Percentiles rank a stretch among this genome's conserved stretches.
Evolutionary conservation across 1,140 invertebrate species (phyloP).

Genomic region (Pachyrhynchus sulphureomaculatus): DNA sequence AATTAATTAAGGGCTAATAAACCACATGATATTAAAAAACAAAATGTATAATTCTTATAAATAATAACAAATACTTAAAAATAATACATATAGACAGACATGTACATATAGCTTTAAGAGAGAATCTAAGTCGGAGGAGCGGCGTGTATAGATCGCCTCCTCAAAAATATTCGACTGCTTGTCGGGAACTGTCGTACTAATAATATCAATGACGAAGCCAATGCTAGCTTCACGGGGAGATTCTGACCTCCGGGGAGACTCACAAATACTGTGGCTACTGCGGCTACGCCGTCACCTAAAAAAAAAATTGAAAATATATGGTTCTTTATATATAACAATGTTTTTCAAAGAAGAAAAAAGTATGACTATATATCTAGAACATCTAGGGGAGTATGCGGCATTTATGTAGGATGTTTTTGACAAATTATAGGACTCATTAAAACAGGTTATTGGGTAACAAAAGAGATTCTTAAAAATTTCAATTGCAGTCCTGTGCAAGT

Average conservation of each 20-base stretch:
- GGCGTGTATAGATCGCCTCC: constrained; percentile 61
- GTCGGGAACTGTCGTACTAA: constrained; percentile 64
- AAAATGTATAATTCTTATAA: constrained; percentile 31
- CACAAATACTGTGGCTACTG: constrained; percentile 86
- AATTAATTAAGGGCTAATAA: too few species aligned
- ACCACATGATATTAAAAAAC: constrained; percentile 10
- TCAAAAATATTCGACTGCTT: constrained; percentile 62
- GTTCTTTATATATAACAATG: too few species aligned
- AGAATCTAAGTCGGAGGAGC: constrained; percentile 45
- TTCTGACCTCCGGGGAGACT: constrained; percentile 78
- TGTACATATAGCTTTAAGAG: constrained; percentile 4
- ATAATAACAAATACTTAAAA: constrained; percentile 33
- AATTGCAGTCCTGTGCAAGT: too few species aligned
- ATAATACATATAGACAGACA: constrained; percentile 25
- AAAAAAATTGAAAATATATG: too few species aligned
- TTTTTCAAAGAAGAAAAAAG: too few species aligned
- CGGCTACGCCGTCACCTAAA: constrained; percentile 76
- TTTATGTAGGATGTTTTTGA: too few species aligned
- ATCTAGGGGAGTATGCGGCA: too few species aligned
- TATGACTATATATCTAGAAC: too few species aligned
- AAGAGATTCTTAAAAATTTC: too few species aligned
- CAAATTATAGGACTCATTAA: too few species aligned
- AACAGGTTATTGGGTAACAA: too few species aligned
- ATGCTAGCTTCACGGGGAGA: constrained; percentile 69
- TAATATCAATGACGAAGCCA: constrained; percentile 73